A percentile compares a stretch with the other conserved stretches of the same genome.
Evolutionary conservation across 2,888 invertebrate species (phyloP).

Genomic region (Xestobium rufovillosum): DNA sequence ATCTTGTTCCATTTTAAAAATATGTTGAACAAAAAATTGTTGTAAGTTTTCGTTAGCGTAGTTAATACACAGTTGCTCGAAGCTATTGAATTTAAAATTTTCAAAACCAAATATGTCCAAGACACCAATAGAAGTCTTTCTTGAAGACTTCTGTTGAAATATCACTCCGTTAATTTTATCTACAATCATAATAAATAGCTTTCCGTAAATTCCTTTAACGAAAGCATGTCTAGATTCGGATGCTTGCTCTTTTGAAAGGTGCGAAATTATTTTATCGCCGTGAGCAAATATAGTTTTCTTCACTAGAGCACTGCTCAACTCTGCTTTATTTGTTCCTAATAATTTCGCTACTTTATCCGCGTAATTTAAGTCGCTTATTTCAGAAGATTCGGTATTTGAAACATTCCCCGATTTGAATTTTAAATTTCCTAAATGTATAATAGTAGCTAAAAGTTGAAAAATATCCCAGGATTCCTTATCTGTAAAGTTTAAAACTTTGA

Average conservation of each 20-base stretch:
- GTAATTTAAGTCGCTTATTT: constrained; percentile 64
- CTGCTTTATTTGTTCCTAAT: constrained; percentile 60
- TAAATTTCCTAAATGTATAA: constrained; percentile 88
- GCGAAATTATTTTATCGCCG: constrained; percentile 72
- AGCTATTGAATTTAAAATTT: constrained; percentile 86
- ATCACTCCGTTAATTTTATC: constrained; percentile 84
- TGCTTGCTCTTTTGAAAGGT: constrained; percentile 67
- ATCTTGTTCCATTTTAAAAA: constrained; percentile 93
- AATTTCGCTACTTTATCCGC: constrained; percentile 65
- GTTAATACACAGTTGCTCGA: constrained; percentile 94
- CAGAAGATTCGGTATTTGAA: constrained; percentile 82
- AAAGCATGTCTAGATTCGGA: constrained; percentile 85
- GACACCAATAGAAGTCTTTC: constrained; percentile 75
- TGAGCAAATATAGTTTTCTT: constrained; percentile 79
- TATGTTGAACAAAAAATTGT: constrained; percentile 92
- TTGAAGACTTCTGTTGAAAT: constrained; percentile 53
- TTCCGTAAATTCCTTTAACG: constrained; percentile 87
- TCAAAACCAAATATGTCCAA: constrained; percentile 97
- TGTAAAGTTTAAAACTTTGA: constrained; percentile 82
- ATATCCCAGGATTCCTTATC: constrained; percentile 81
- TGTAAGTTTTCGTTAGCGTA: constrained; percentile 95
- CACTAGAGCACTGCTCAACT: constrained; percentile 74
- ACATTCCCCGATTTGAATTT: constrained; percentile 65
- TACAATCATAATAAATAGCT: constrained; percentile 83
- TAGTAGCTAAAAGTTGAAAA: constrained; percentile 74